These are phyloP conservation scores for Diloba caeruleocephala DNA, from an alignment of 2,888 invertebrate species.

Conservation along the genomic window DNA sequence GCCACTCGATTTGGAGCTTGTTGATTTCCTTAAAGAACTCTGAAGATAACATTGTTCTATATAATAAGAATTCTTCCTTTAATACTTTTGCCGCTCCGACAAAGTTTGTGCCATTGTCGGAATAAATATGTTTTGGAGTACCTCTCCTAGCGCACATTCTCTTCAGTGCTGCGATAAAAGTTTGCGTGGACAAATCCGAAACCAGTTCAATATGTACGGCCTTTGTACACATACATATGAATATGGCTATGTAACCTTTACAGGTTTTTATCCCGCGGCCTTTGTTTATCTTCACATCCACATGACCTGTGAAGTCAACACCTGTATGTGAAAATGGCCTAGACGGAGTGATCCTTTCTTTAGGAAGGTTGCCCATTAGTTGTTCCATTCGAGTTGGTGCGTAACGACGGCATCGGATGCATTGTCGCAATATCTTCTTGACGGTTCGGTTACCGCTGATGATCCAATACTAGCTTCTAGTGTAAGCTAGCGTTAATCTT, in stretches of 20 bases:
- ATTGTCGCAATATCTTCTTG: not conserved
- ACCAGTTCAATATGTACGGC: constrained; percentile 37
- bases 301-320: constrained; percentile 25
- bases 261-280: constrained; percentile 1
- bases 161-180: constrained; percentile 19
- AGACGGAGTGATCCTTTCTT: not conserved
- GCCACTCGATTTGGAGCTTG: too few relatives aligned
- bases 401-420: constrained; percentile 2
- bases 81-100: too few relatives aligned
- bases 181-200: constrained; percentile 20
- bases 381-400: not conserved
- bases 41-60: too few relatives aligned
- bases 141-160: too few relatives aligned
- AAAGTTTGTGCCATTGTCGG: too few relatives aligned
- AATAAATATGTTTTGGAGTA: constrained; percentile 8
- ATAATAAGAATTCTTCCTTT: too few relatives aligned
- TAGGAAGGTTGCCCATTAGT: constrained; percentile 13
- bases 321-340: constrained; percentile 15
- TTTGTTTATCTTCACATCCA: constrained; percentile 5
- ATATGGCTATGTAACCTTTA: constrained; percentile 20
- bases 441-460: constrained; percentile 5
- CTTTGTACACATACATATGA: constrained; percentile 35
- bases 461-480: constrained; percentile 14
- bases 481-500: constrained; percentile 4
- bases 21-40: too few relatives aligned